These are phyloP conservation scores for Agapornis roseicollis DNA, from an alignment of 2,113 vertebrate genomes.

Conservation along the genomic window DNA sequence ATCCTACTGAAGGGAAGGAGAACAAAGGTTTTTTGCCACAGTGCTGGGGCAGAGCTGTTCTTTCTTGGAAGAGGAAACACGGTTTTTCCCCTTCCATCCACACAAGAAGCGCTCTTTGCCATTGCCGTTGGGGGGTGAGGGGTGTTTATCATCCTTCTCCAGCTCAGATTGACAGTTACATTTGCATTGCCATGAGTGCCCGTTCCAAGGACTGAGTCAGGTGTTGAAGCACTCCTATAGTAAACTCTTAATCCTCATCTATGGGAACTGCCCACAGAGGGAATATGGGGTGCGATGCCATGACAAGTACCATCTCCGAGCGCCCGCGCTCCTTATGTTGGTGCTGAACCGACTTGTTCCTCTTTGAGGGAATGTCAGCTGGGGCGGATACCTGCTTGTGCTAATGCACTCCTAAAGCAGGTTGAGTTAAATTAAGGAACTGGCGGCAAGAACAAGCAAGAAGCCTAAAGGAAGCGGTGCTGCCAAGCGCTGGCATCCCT, in stretches of 20 bases:
- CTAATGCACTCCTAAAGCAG: slow-evolving; percentile 1
- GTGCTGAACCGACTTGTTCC: slow-evolving; percentile 44
- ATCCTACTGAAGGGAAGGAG: background rate
- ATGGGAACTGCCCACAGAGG: background rate
- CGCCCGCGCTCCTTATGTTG: background rate
- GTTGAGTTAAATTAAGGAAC: slow-evolving; percentile 37
- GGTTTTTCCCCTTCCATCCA: background rate
- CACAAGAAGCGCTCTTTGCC: background rate
- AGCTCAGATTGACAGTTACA: background rate
- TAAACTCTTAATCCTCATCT: background rate
- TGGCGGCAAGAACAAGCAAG: background rate
- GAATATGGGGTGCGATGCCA: slow-evolving; percentile 40
- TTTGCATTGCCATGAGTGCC: background rate
- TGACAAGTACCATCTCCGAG: slow-evolving; percentile 7
- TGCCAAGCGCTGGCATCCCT: background rate
- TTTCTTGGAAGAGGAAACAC: background rate
- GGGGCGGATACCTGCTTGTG: slow-evolving; percentile 9
- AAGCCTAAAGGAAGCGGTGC: slow-evolving; percentile 2
- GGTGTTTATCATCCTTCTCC: background rate
- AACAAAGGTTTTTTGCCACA: background rate
- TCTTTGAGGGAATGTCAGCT: background rate
- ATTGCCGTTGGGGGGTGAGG: background rate
- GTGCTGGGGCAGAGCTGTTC: background rate
- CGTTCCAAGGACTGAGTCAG: background rate
- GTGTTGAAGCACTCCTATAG: background rate